Evolutionary conservation across 2,797 vertebrate genomes (phyloP), one percentile per base, ranked within the genome.

Genomic region (Sardinella longiceps): DNA sequence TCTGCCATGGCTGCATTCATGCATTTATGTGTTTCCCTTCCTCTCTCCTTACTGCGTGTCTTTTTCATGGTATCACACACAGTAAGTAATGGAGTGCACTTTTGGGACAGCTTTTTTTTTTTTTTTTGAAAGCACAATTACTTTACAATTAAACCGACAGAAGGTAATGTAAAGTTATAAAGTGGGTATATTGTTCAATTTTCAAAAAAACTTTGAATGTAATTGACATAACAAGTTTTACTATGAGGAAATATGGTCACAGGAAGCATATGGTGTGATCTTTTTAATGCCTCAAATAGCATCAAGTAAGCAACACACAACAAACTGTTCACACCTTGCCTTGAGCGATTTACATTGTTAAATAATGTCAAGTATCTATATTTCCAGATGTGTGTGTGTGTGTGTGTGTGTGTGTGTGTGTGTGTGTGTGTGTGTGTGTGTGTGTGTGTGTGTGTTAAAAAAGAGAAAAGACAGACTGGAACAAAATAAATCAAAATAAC

Each of bases 1-100:
- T 70, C 25, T 43, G 43, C 63, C 53, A 74, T 77, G 70, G 66
- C 66, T 37, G 14, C 30, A 74, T 74, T 74, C 70, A 77, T 37
- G 70, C 33, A 18, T 77, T 77, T 77, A 77, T 43, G 18, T 0
- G 6, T 77, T 39, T 23, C 28, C 60, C 30, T 39, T 5, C 66
- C 30, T 70, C 25, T 66, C 66, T 74, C 66, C 12, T 2, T 74
- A 6, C 14, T 37, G 4, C 18, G 6, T 74, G 14, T 33, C 11
- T 70, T 5, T 70, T 70, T 70, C 28, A 70, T 33, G 63, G 25
- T 30, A 70, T 70, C 63, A 66, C 6, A 66, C 7, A 48, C n/a
- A n/a, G n/a, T n/a, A n/a, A n/a, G n/a, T n/a, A n/a, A n/a, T n/a
- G n/a, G n/a, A n/a, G n/a, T n/a, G n/a, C n/a, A n/a, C n/a, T n/a